These are phyloP conservation scores for Drosophila anomalata DNA, from an alignment of 2,888 invertebrate species.

Conservation along the genomic window DNA sequence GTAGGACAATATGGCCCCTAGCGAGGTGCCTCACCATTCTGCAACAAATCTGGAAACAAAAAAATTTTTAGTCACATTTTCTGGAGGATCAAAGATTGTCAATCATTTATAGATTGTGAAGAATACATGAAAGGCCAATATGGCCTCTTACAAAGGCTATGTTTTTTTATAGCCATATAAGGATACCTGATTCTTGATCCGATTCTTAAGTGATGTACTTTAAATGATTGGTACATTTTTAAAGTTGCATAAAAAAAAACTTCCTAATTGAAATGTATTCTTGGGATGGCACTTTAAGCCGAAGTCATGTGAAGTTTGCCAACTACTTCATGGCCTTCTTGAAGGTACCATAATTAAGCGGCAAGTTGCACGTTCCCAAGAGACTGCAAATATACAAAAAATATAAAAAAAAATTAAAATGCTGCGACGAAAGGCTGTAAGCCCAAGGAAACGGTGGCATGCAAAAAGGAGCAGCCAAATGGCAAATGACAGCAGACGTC, in stretches of 20 bases:
- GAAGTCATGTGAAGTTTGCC: conserved; percentile 55
- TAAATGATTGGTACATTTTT: no score
- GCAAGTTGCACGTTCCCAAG: conserved; percentile 55
- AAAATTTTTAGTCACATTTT: no score
- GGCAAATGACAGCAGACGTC: conserved; percentile 69
- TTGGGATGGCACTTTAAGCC: not conserved
- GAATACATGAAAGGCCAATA: no score
- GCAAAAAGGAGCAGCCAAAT: conserved; percentile 58
- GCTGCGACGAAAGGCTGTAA: conserved; percentile 11
- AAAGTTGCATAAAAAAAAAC: not conserved
- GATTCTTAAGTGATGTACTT: no score
- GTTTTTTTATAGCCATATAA: no score
- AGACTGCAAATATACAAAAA: conserved; percentile 58
- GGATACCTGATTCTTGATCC: no score
- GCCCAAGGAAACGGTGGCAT: conserved; percentile 36
- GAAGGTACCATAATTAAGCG: conserved; percentile 66
- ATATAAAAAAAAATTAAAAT: not conserved
- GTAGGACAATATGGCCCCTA: no score
- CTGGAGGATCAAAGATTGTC: no score
- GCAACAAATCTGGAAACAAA: no score
- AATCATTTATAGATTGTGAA: no score
- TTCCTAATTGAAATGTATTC: conserved; percentile 2
- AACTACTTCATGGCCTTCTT: conserved; percentile 53
- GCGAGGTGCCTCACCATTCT: no score
- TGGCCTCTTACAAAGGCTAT: no score